These are phyloP conservation scores for Phalanger gymnotis DNA, from an alignment of 2,797 vertebrate genomes.

Conservation along the genomic window DNA sequence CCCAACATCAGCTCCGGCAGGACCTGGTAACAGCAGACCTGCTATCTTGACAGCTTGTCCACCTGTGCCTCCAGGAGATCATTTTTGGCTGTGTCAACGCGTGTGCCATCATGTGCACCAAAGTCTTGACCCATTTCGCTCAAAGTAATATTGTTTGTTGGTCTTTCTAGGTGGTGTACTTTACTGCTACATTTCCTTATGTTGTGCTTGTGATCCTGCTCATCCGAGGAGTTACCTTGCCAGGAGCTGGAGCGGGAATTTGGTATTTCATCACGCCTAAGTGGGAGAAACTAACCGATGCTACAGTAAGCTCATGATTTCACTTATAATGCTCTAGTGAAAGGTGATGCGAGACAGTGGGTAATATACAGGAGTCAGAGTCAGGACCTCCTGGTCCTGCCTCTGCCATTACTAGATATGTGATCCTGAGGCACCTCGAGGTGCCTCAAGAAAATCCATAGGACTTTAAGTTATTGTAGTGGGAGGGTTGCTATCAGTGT, in stretches of 20 bases:
- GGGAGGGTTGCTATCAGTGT: neutral
- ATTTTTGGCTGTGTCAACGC: neutral
- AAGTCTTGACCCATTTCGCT: neutral
- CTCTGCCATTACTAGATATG: neutral
- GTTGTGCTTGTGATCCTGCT: constrained; percentile 97
- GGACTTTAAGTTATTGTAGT: neutral
- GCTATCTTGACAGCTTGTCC: neutral
- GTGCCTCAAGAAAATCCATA: neutral
- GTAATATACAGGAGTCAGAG: neutral
- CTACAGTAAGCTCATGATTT: constrained; percentile 89
- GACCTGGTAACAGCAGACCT: neutral
- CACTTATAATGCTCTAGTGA: neutral
- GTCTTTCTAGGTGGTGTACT: constrained; percentile 94
- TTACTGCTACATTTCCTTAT: constrained; percentile 97
- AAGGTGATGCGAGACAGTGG: neutral
- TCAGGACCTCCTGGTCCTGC: neutral
- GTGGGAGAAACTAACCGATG: constrained; percentile 97
- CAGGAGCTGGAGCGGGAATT: constrained; percentile 94
- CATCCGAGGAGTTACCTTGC: constrained; percentile 95
- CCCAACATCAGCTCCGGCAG: neutral
- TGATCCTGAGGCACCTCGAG: neutral
- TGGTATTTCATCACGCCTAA: constrained; percentile 99
- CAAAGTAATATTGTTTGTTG: rapidly evolving
- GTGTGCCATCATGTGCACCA: neutral
- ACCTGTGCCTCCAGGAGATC: neutral